Base-by-base conservation (phyloP, 2,113 vertebrate species). In the Thalassoma bifasciatum region DNA sequence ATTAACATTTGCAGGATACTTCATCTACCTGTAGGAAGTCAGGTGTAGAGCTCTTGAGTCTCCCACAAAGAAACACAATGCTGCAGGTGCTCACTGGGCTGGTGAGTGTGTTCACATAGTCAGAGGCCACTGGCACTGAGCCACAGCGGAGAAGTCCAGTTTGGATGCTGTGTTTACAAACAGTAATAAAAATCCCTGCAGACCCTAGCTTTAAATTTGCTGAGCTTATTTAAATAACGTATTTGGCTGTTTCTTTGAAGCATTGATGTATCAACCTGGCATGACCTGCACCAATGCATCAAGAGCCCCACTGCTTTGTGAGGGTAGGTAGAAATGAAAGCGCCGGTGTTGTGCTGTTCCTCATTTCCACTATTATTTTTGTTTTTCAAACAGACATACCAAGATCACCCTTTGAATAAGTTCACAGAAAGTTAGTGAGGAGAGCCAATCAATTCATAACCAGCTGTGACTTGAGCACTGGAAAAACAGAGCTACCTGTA, bases 321-420 rank as follows among this genome's bases (percentile, higher is more conserved):
- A 64, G 46, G 47, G 60, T 49, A 44, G 3, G 22, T n/a, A 44
- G 22, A 61, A 77, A 66, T 34, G 8, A 67, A 36, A 37, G 37
- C 5, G 2, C 23, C 12, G 4, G 7, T 64, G 38, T 64, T 60
- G 44, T 60, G 10, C 23, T 11, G 16, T 49, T 36, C 17, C 40
- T 50, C 21, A 40, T 24, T 8, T 21, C 21, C 0, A 2, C 10
- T 1, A 5, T 23, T 24, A n/a, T n/a, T n/a, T n/a, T n/a, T 37
- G 23, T 57, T 57, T 14, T 10, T 26, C 8, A 9, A 50, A 44
- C 38, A 63, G 50, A 17, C 1, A 46, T 22, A 16, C 0, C 44
- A 46, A 46, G 44, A 14, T 14, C 12, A 46, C 2, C 42, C 44
- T 19, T 7, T 46, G 44, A 46, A 19, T 46, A 46, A 40, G 30